These are phyloP conservation scores for Pitangus sulphuratus DNA, from an alignment of 2,797 vertebrate genomes.

Conservation along the genomic window DNA sequence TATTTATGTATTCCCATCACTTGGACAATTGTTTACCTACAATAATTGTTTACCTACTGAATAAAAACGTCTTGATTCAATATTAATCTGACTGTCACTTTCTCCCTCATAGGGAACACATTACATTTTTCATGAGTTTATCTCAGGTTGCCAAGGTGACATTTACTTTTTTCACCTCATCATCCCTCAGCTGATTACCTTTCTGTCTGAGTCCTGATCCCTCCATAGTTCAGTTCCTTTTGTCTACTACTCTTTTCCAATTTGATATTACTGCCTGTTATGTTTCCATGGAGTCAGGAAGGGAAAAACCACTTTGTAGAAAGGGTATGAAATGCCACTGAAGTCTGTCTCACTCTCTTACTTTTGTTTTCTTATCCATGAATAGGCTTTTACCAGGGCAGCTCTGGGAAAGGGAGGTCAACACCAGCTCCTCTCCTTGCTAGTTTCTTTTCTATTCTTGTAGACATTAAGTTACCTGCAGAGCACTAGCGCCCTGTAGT, in stretches of 20 bases:
- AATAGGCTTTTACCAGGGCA: background rate
- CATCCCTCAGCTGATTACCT: background rate
- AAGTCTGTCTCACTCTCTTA: background rate
- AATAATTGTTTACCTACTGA: background rate
- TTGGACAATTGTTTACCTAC: background rate
- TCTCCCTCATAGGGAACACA: background rate
- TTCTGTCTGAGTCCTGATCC: background rate
- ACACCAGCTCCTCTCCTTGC: background rate
- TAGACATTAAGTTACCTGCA: background rate
- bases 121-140: conserved; percentile 20
- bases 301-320: background rate
- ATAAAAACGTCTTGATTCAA: background rate
- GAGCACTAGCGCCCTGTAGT: background rate
- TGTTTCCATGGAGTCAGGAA: background rate
- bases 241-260: background rate
- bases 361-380: background rate
- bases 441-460: background rate
- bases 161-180: background rate
- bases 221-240: background rate
- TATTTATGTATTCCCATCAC: conserved; percentile 3
- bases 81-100: conserved; percentile 16
- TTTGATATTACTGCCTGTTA: background rate
- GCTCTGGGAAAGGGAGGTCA: background rate
- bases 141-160: background rate
- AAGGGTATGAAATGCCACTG: background rate